Base-by-base conservation (phyloP, 2,113 vertebrate species). In the Synchiropus splendidus region DNA sequence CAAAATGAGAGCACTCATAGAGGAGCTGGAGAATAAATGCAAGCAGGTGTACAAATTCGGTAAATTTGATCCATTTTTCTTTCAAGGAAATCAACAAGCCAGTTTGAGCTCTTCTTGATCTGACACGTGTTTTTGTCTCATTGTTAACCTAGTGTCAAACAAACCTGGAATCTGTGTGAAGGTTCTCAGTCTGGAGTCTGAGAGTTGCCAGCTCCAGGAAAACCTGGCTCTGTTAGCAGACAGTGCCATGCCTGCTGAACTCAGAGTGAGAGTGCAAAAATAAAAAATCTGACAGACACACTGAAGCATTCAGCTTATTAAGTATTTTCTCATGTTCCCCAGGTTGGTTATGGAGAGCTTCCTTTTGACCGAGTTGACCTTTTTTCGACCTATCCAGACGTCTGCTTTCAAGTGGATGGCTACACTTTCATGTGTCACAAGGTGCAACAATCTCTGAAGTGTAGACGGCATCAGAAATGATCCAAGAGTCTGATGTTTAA, bases 111-210 rank as follows among this genome's bases (percentile, higher is more conserved):
- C 48, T 39, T 27, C 12, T 3, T 4, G 27, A 11, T 10, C 34
- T 51, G 4, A 6, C 4, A 10, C 2, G 31, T 16, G 30, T 8
- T 18, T 12, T 15, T 51, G 12, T 43, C 6, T 34, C 33, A 32
- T 15, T 61, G 16, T 16, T 27, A 17, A 33, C 10, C 1, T 42
- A 97, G 92, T 97, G 58, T 94, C 89, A 38, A 92, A 90, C 74
- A 96, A 98, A 67, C 94, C 94, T 2, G 92, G 93, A 53, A 91
- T 90, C 0, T 94, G 91, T 59, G 89, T 97, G 76, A 96, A 97
- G 71, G 91, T 97, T 46, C 81, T 97, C 60, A 96, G 88, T 50
- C 85, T 97, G 57, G 92, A 96, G 60, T 78, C 89, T 75, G 67
- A 85, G 15, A 87, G 83, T 74, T 82, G 85, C 50, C 88, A 67